Base-by-base conservation (phyloP, 2,113 vertebrate species). In the Phodopus roborovskii region DNA sequence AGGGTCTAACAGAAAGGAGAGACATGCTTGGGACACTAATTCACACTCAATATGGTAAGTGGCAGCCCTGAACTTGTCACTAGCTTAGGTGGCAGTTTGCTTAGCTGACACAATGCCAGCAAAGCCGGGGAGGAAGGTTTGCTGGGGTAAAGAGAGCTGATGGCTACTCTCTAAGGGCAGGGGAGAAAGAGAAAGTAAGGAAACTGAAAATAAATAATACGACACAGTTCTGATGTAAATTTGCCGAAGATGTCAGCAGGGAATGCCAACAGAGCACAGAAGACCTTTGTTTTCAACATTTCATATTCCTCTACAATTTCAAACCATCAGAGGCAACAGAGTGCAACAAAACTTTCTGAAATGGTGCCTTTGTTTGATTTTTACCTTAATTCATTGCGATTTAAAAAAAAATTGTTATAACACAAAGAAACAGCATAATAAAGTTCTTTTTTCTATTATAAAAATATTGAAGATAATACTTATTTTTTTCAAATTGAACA, bases 121-220 rank as follows among this genome's bases (percentile, higher is more conserved):
- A 28, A 4, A 3, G 83, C n/a, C n/a, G 56, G 50, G 42, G n/a
- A 60, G 42, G 33, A 28, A 56, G 58, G 48, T 20, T 84, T 53
- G 78, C 45, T 36, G 60, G 83, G 62, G 2, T 95, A 71, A 79
- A 92, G 93, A 9, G 22, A 42, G 82, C 88, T 94, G 97, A 98
- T 95, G 95, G 86, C 60, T 96, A 26, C 62, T 97, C 97, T 98
- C 98, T 92, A 94, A 91, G 98, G 98, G 97, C 74, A 42, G 16
- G 2, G 68, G 66, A 73, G 39, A 62, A 95, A 95, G 7, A 94
- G 94, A 97, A 97, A 97, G 73, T 88, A 78, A 94, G 92, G 82
- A 78, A 77, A 96, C 88, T 94, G 78, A 78, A 98, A 97, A 97
- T 86, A 97, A 96, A 97, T 79, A 96, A 94, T 58, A 85, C 42